Base-by-base conservation (phyloP, 1,140 invertebrate species). In the Papilio dardanus region DNA sequence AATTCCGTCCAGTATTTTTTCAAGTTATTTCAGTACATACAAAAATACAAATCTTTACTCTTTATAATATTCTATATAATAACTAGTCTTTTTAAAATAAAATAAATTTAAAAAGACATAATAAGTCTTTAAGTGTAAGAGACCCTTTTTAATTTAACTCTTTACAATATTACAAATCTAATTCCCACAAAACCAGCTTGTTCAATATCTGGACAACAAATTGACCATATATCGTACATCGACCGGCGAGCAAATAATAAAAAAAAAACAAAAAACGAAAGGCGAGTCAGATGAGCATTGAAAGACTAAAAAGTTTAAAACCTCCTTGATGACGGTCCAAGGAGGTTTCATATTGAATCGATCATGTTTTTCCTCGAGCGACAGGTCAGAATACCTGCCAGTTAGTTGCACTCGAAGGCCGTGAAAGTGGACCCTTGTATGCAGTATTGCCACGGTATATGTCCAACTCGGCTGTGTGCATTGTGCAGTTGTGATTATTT, bases 371-470 rank as follows among this genome's bases (percentile, higher is more conserved):
- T 62, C 54, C 24, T 62, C 54, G 65, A 66, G 12, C 24, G 24
- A 35, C 65, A n/a, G 65, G 65, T 66, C 65, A 66, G 35, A 66
- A 66, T 33, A 66, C 65, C 65, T 33, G 33, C 65, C 65, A 21
- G 30, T 67, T 21, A 24, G n/a, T 14, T 24, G 30, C n/a, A 31
- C 28, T 24, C 33, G 30, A 67, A 67, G 65, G 65, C 33, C 33
- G 65, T 67, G 65, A 67, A 67, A 67, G 65, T 67, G 65, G 65
- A 67, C 65, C 65, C 65, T 35, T 19, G 65, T 28, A 30, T 62
- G 65, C 30, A 35, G 33, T 67, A 31, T 31, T 35, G 30, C 16
- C 30, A 30, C 54, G 54, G 30, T 62, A 16, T 30, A 62, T 62
- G 54, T 28, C 24, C 54, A 21, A 62, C 16, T 28, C 54, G 24